phyloP scores from a whole-genome alignment of 1,140 invertebrate genomes.

The Homalodisca vitripennis region DNA sequence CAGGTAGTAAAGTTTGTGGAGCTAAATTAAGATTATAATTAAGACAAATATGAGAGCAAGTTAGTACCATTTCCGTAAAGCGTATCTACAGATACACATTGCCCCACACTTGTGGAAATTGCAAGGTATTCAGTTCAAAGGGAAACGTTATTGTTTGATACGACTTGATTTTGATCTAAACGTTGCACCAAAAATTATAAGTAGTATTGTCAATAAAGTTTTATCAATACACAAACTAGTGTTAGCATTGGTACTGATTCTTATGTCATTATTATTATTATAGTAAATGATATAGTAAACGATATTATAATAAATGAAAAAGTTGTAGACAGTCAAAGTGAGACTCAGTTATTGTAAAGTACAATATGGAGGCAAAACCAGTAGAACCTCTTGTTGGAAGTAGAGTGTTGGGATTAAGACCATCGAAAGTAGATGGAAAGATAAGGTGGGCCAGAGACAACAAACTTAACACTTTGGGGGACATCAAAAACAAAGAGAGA shows the following conservation, averaged over 20 bases:
- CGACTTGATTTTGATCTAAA: conserved; percentile 19
- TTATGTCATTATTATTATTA: too few relatives aligned
- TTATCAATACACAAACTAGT: not conserved
- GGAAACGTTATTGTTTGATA: conserved; percentile 10
- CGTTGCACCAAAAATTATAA: conserved; percentile 11
- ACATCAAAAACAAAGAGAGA: conserved; percentile 9
- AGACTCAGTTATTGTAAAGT: not conserved
- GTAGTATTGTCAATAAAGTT: conserved; percentile 1
- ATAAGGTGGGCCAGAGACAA: conserved; percentile 19
- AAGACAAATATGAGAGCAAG: not conserved
- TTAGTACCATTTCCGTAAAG: not conserved
- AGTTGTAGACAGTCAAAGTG: not conserved
- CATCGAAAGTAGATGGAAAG: not conserved
- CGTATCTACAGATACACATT: conserved; percentile 6
- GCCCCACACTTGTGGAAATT: conserved; percentile 18
- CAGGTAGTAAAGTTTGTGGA: not conserved
- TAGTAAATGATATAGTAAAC: too few relatives aligned
- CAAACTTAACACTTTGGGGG: conserved; percentile 10
- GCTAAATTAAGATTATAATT: not conserved
- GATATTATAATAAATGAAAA: conserved; percentile 1
- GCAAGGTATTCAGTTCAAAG: conserved; percentile 22
- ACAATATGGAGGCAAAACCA: not conserved
- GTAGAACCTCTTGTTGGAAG: not conserved
- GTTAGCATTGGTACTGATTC: not conserved
- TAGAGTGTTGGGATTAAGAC: not conserved